Evolutionary conservation across 1,140 invertebrate species (phyloP), one percentile per base, ranked within the genome.

Genomic region (Hycleus cichorii): DNA sequence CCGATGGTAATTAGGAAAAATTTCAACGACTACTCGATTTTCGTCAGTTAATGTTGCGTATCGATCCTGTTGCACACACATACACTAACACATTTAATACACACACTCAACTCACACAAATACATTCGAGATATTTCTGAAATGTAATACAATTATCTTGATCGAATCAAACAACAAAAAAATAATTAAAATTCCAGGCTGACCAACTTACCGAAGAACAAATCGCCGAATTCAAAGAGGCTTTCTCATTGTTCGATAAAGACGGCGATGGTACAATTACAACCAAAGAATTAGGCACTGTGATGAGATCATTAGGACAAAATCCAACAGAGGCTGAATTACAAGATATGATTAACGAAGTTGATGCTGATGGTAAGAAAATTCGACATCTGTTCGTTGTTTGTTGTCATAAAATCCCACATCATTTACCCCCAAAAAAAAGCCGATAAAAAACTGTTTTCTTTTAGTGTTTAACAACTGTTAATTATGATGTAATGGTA

Each of bases 271-370:
- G 97, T 76, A 98, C 96, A 71, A 99, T 99, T 79, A 98, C 96
- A 67, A 98, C 96, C 74, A 98, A 98, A 83, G 96, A 98, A 83
- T 84, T 99, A 82, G 97, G 97, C 66, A 97, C 95, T 70, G 96
- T 98, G 58, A 97, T 99, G 93, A 82, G 96, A 71, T 97, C 95
- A 51, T 82, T 99, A 74, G 97, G 97, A 66, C 95, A 99, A 81
- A 98, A 99, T 79, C 96, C 97, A 70, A 98, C 97, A 72, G 97
- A 99, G 80, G 95, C 95, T 45, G 97, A 99, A 78, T 84, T 99
- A 42, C 95, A 98, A 77, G 95, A 98, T 77, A 98, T 99, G 95
- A 98, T 99, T 78, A 98, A 99, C 78, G 96, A 99, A 84, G 95
- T 99, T 59, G 97, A 99, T 80, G 95, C 95, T 70, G 97, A 99